Conservation (phyloP, 2,888 invertebrate genomes). For the Flexamia atlantica region DNA sequence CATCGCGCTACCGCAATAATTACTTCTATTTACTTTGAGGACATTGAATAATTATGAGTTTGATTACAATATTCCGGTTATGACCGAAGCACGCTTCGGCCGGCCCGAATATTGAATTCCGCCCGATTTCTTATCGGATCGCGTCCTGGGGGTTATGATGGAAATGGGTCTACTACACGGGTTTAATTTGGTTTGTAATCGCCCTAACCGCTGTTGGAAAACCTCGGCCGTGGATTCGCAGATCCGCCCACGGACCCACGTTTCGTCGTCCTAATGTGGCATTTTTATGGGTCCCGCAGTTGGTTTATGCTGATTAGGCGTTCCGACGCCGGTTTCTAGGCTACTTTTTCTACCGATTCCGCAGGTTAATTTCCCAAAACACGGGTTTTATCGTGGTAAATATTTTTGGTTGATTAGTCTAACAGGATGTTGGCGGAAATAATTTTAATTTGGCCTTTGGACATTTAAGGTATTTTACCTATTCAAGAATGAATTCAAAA, state of each 20-base stretch:
- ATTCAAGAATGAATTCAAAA: too few species aligned
- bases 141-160: conserved; percentile 28
- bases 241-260: conserved; percentile 26
- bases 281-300: background rate
- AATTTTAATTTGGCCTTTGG: background rate
- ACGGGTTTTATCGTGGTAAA: background rate
- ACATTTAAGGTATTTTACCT: too few species aligned
- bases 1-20: conserved; percentile 40
- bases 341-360: conserved; percentile 18
- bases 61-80: conserved; percentile 50
- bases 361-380: background rate
- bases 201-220: conserved; percentile 6
- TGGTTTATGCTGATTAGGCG: conserved; percentile 18
- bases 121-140: conserved; percentile 28
- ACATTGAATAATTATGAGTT: conserved; percentile 52
- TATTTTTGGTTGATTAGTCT: background rate
- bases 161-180: conserved; percentile 32
- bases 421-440: background rate
- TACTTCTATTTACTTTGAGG: conserved; percentile 56
- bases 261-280: conserved; percentile 27
- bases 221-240: background rate
- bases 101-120: conserved; percentile 44
- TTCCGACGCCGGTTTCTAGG: conserved; percentile 1
- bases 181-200: conserved; percentile 36
- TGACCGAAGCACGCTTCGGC: background rate